Base-by-base conservation (phyloP, 2,797 vertebrate genomes). In the Mareca strepera region DNA sequence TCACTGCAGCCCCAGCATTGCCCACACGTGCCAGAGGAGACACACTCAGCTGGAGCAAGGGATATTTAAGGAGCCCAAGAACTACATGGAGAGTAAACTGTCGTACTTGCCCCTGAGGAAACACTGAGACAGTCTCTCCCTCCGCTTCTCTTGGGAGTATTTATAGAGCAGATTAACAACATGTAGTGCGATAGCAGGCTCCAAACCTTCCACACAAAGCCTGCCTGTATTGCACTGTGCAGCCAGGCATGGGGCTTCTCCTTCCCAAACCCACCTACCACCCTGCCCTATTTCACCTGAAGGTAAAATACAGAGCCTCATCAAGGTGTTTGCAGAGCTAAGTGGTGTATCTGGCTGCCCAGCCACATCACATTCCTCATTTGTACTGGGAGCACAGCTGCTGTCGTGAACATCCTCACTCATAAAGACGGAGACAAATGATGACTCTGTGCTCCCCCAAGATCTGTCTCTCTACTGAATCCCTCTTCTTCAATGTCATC, bases 101-200 rank as follows among this genome's bases (percentile, higher is more conserved):
- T 20, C 28, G 29, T 13, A 25, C 66, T 26, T 7, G 21, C 5
- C 44, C 48, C 55, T 17, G 7, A 64, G 25, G 44, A 77, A 90
- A 77, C 1, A 4, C 31, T 1, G 0, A 76, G 37, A 39, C 68
- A 86, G 64, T 21, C 22, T 16, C 83, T 74, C 79, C 43, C 60
- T 73, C 44, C 12, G 2, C 60, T 78, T 50, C 62, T 31, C 76
- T 50, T 41, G 62, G 17, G 56, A 17, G 2, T 50, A 22, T 35
- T 60, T 26, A 35, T 9, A 48, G 58, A 56, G 52, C 9, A 3
- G 53, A 76, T 9, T 12, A 31, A 82, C 5, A 5, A 63, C 58
- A 79, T 55, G 29, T 0, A 0, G 26, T 12, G 3, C 20, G 28
- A 55, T 35, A 1, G 5, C 1, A 18, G 25, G 64, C 43, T 80